A percentile compares a stretch with the other conserved stretches of the same genome.
Evolutionary conservation across 2,888 invertebrate genomes (phyloP).

Genomic region (Cerastoderma edule): DNA sequence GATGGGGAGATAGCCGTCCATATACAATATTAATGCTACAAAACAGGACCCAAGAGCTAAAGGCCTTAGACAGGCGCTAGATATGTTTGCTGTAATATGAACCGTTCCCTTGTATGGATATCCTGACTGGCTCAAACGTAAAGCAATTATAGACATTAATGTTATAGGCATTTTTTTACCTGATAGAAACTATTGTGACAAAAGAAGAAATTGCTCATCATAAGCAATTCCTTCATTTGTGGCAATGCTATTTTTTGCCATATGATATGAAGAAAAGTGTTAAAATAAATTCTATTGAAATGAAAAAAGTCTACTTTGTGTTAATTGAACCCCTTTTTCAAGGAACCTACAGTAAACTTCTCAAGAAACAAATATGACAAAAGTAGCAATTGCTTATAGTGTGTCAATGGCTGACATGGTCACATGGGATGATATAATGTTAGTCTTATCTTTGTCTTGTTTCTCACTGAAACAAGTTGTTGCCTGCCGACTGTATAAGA

Average conservation of each 20-base stretch:
- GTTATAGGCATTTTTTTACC: neutral
- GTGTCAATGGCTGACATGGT: no score
- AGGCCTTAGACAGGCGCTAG: slow-evolving; percentile 89
- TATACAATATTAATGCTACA: no score
- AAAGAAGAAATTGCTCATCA: neutral
- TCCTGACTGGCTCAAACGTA: neutral
- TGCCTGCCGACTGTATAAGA: no score
- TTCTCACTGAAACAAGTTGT: no score
- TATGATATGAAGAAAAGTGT: neutral
- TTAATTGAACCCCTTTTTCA: neutral
- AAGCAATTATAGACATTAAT: neutral
- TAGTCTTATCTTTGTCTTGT: no score
- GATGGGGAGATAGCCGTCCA: no score
- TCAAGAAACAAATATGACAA: neutral
- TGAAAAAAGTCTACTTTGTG: neutral
- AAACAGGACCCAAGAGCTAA: neutral
- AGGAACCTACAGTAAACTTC: neutral
- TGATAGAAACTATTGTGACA: neutral
- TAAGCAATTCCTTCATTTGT: slow-evolving; percentile 1
- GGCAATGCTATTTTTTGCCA: neutral
- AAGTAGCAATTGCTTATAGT: slow-evolving; percentile 2
- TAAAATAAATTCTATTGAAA: neutral
- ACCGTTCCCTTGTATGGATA: neutral
- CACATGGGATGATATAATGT: no score
- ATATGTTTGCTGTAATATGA: slow-evolving; percentile 80